Percentiles rank a stretch among this genome's conserved stretches.
These are phyloP conservation scores for Planiliza haematocheilus DNA, from an alignment of 2,113 vertebrate genomes.

Conservation along the genomic window DNA sequence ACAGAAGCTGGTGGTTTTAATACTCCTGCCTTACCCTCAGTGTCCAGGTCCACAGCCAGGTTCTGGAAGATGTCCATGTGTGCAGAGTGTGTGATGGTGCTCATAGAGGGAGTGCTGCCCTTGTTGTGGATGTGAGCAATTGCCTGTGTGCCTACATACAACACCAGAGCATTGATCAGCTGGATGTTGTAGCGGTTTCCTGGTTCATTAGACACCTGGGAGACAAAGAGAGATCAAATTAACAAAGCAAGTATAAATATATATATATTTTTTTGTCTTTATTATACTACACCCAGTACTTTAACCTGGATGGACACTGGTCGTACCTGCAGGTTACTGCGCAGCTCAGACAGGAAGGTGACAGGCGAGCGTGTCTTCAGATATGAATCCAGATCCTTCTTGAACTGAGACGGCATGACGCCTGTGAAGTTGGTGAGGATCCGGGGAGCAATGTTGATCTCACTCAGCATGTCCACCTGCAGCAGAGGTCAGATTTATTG, in stretches of 20 bases:
- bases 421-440: conserved; percentile 99
- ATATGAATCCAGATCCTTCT: conserved; percentile 99
- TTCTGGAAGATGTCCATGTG: conserved; percentile 99
- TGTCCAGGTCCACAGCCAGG: conserved; percentile 97
- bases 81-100: conserved; percentile 98
- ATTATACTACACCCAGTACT: not conserved
- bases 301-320: fast-evolving
- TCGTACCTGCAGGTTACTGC: conserved; percentile 96
- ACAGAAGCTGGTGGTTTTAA: not conserved
- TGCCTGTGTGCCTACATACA: conserved; percentile 98
- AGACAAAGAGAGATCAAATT: not conserved
- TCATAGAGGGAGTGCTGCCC: conserved; percentile 99
- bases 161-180: conserved; percentile 97
- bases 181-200: conserved; percentile 99
- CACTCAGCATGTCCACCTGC: conserved; percentile 99
- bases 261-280: not conserved
- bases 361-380: conserved; percentile 98
- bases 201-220: conserved; percentile 96
- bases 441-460: conserved; percentile 98
- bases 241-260: no score
- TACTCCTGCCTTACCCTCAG: conserved; percentile 88
- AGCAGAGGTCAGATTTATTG: not conserved
- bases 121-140: conserved; percentile 99
- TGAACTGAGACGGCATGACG: conserved; percentile 99
- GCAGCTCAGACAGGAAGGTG: conserved; percentile 96